Percentiles rank a stretch among this genome's conserved stretches.
Evolutionary conservation across 1,140 invertebrate species (phyloP).

Genomic region (Laupala kohalensis): DNA sequence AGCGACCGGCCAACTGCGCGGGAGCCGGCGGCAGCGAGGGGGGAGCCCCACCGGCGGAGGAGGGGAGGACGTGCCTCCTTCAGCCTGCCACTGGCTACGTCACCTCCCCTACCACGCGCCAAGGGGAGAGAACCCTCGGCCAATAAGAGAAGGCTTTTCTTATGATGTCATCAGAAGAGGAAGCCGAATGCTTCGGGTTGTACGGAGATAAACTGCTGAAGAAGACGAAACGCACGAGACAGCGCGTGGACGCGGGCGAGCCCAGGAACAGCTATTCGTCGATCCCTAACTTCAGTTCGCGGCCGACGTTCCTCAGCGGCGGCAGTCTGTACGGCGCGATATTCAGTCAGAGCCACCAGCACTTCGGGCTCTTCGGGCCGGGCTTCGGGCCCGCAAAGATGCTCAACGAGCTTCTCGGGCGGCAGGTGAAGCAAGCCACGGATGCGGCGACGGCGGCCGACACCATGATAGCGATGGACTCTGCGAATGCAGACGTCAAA

Average conservation of each 20-base stretch:
- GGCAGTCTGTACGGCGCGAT: constrained; percentile 63
- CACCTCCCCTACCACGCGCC: constrained; percentile 13
- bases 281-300: constrained; percentile 72
- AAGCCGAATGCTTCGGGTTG: constrained; percentile 76
- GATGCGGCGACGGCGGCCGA: constrained; percentile 46
- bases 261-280: constrained; percentile 83
- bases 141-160: constrained; percentile 52
- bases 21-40: not conserved
- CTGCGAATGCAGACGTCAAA: constrained; percentile 15
- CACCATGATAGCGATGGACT: constrained; percentile 30
- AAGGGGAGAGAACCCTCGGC: constrained; percentile 31
- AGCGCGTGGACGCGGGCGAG: constrained; percentile 87
- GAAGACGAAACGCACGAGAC: constrained; percentile 80
- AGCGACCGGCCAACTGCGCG: constrained; percentile 1
- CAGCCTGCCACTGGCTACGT: constrained; percentile 11
- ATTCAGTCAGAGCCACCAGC: constrained; percentile 39
- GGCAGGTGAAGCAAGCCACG: constrained; percentile 56
- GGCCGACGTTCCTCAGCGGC: constrained; percentile 66
- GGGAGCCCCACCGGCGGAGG: constrained; percentile 16
- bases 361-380: constrained; percentile 61
- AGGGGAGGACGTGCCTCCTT: constrained; percentile 21
- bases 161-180: constrained; percentile 93
- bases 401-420: constrained; percentile 67
- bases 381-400: constrained; percentile 69
- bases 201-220: constrained; percentile 79